Base-by-base conservation (phyloP, 2,888 invertebrate genomes). In the Andrena dorsata region DNA sequence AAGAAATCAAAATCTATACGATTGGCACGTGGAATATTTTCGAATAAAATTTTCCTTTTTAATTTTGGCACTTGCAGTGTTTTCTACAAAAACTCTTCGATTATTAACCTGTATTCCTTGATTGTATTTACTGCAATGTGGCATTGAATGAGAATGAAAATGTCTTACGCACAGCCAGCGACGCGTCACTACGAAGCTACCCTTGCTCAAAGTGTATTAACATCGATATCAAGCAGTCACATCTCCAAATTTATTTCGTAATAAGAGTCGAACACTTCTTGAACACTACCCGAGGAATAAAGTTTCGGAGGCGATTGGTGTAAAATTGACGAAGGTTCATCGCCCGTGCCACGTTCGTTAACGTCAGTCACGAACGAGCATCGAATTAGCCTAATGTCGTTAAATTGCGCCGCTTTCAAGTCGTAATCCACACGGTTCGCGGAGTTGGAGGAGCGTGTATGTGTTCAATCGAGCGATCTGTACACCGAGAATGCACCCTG, bases 381-480 rank as follows among this genome's bases (percentile, higher is more conserved):
- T 10, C 26, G 58, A 66, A 86, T 82, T 85, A 79, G 76, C 76
- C 64, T 13, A 63, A 26, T 69, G 56, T 69, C 71, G 58, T 66
- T 68, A 61, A 68, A 85, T 80, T 49, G 76, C 23, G 20, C 71
- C 77, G 56, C 60, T 86, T 41, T 71, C 82, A 63, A 76, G 56
- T 35, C 51, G 51, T 71, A 71, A 78, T 82, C 63, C 53, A 41
- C 30, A 32, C 28, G 60, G 53, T 60, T 65, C 23, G 56, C 61
- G 71, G 61, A 75, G 68, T 73, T 58, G 32, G 28, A 47, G 69
- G 7, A 28, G 35, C 47, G n/a, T 66, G 7, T 69, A 70, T 77
- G 65, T 58, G 77, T 65, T 30, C 53, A 64, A 61, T 80, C 79
- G 83, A 87, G 86, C 83, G 81, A 49, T 64, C 47, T 76, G 68